Percentiles rank a stretch among this genome's conserved stretches.
Evolutionary conservation across 2,113 vertebrate genomes (phyloP).

Genomic region (Pachycephala philippinensis): DNA sequence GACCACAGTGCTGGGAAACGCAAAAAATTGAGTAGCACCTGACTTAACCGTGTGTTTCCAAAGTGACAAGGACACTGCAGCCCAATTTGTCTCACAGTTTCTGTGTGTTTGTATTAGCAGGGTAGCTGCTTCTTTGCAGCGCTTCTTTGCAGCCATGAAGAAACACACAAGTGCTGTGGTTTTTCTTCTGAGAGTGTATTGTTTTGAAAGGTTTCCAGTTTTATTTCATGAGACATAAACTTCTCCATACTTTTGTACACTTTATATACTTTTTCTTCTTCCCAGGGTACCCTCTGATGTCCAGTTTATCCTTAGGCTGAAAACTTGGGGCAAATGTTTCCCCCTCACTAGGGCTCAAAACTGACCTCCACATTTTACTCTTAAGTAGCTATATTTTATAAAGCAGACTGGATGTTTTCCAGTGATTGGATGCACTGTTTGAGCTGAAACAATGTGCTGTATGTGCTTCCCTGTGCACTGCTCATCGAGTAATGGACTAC

Average conservation of each 20-base stretch:
- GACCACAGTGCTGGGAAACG: neutral
- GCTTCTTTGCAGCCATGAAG: neutral
- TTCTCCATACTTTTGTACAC: neutral
- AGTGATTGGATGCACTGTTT: neutral
- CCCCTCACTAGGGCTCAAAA: neutral
- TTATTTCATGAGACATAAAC: neutral
- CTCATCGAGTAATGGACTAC: neutral
- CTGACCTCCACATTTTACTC: neutral
- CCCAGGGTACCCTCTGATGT: neutral
- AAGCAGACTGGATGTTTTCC: neutral
- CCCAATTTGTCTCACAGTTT: neutral
- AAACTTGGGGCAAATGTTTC: neutral
- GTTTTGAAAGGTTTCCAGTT: neutral
- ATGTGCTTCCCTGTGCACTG: neutral
- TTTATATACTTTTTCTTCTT: neutral
- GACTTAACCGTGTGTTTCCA: neutral
- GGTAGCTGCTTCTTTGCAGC: neutral
- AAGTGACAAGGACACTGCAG: neutral
- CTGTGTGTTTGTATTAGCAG: neutral
- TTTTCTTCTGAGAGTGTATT: neutral
- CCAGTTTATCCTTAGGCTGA: neutral
- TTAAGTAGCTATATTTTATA: neutral
- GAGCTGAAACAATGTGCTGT: neutral
- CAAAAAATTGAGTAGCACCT: neutral
- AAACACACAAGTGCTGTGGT: neutral